Base-by-base conservation (phyloP, 2,113 vertebrate species). In the Apteryx mantelli region DNA sequence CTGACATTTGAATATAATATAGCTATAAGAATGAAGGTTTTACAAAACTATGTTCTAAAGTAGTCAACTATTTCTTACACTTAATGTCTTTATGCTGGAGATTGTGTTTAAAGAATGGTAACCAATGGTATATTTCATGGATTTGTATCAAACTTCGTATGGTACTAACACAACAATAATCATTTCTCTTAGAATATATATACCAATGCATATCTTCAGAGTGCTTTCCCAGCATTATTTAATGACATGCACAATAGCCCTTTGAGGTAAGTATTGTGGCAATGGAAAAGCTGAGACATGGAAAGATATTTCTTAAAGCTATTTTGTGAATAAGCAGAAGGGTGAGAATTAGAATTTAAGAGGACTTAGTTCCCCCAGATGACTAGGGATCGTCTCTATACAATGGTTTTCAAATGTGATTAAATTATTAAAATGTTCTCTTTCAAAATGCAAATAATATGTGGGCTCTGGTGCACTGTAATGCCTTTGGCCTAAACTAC, bases 1-100 rank as follows among this genome's bases (percentile, higher is more conserved):
- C 87, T 97, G 96, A 95, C 96, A 97, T 95, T 96, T 96, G 95
- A 98, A 95, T 97, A 82, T 96, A 97, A 96, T 96, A 83, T 46
- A 91, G 88, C 95, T 92, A 63, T 81, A 80, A 95, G 97, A 98
- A 97, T 70, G 95, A 96, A 94, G 83, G 82, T 56, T 58, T 71
- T 91, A 92, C 82, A 84, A 71, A 96, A 91, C 65, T 89, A 25
- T 87, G 90, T 81, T 95, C 93, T 84, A 94, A 95, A 95, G 84
- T 89, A 89, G 92, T 95, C n/a, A 12, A 86, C 86, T 89, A 77
- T 89, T 96, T 89, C 73, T 74, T 90, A 81, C 34, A 53, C 69
- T 90, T 97, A 88, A 93, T 88, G 79, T 95, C 90, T 96, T 97
- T 96, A 81, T 91, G 79, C 50, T 19, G 13, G 48, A 96, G 91